These are phyloP conservation scores for Leptinotarsa juncta DNA, from an alignment of 2,888 invertebrate genomes.

Conservation along the genomic window DNA sequence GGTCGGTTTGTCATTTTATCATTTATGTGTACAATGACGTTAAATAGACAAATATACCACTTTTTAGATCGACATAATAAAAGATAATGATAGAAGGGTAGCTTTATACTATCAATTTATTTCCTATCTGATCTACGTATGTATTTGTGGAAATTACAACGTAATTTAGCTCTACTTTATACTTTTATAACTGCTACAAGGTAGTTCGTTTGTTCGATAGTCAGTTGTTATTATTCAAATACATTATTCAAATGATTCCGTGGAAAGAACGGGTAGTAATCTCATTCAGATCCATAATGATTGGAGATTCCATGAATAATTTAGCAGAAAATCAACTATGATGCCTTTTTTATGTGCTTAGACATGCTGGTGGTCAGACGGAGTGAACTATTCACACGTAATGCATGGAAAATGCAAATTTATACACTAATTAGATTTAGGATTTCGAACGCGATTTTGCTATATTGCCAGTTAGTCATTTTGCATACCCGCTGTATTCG, in stretches of 20 bases:
- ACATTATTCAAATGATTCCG: constrained; percentile 37
- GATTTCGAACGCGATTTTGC: not conserved
- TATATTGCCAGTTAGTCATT: not conserved
- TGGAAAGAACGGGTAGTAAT: constrained; percentile 24
- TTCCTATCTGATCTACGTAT: constrained; percentile 54
- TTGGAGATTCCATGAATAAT: constrained; percentile 31
- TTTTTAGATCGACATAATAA: constrained; percentile 40
- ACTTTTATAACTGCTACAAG: constrained; percentile 38
- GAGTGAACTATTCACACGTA: constrained; percentile 1
- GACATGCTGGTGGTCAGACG: not conserved
- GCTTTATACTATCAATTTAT: constrained; percentile 52
- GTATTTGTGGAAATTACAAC: constrained; percentile 54
- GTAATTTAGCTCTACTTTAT: constrained; percentile 49
- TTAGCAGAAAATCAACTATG: constrained; percentile 30
- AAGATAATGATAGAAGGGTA: constrained; percentile 49
- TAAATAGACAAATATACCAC: constrained; percentile 37
- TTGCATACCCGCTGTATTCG: not conserved
- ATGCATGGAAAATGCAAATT: not conserved
- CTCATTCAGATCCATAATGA: constrained; percentile 30
- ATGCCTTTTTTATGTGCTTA: not conserved
- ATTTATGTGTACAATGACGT: constrained; percentile 28
- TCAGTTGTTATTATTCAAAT: constrained; percentile 32
- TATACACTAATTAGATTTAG: constrained; percentile 1
- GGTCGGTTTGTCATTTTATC: constrained; percentile 37
- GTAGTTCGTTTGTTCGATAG: constrained; percentile 41